Conservation (phyloP, 1,140 invertebrate genomes). For the Heliconius hermathena region DNA sequence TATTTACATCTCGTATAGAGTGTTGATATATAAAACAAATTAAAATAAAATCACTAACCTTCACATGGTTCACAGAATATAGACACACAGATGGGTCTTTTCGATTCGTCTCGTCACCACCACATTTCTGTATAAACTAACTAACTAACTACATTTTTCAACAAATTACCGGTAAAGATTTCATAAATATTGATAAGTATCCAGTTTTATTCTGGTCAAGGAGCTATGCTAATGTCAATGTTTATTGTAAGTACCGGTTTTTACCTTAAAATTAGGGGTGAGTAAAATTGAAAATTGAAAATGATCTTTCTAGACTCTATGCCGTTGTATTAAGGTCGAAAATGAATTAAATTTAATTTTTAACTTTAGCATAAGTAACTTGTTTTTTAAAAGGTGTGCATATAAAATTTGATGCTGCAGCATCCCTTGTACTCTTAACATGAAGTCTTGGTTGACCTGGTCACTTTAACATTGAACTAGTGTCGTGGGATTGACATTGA, state of each 20-base stretch:
- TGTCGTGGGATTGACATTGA: slow-evolving; percentile 67
- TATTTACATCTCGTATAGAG: neutral
- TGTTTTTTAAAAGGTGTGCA: slow-evolving; percentile 73
- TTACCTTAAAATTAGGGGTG: slow-evolving; percentile 70
- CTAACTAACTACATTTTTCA: slow-evolving; percentile 39
- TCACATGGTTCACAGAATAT: neutral
- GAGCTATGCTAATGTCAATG: slow-evolving; percentile 76
- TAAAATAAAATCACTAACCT: slow-evolving; percentile 24
- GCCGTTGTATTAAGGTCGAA: slow-evolving; percentile 37
- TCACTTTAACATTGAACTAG: slow-evolving; percentile 61
- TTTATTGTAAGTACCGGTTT: slow-evolving; percentile 72
- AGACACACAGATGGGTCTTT: neutral
- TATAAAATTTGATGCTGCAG: slow-evolving; percentile 70
- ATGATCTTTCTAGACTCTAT: slow-evolving; percentile 22
- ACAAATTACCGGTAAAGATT: slow-evolving; percentile 50
- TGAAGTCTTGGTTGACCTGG: slow-evolving; percentile 75
- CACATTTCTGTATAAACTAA: slow-evolving; percentile 64
- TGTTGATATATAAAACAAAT: neutral
- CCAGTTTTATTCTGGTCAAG: slow-evolving; percentile 73
- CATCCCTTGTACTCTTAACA: slow-evolving; percentile 68
- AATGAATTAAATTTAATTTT: slow-evolving; percentile 38
- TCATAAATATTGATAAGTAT: slow-evolving; percentile 78
- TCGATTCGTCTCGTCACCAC: slow-evolving; percentile 41
- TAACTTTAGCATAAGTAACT: slow-evolving; percentile 30
- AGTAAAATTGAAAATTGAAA: neutral